Conservation (phyloP, 1,140 invertebrate species). For the Gryon sp. region DNA sequence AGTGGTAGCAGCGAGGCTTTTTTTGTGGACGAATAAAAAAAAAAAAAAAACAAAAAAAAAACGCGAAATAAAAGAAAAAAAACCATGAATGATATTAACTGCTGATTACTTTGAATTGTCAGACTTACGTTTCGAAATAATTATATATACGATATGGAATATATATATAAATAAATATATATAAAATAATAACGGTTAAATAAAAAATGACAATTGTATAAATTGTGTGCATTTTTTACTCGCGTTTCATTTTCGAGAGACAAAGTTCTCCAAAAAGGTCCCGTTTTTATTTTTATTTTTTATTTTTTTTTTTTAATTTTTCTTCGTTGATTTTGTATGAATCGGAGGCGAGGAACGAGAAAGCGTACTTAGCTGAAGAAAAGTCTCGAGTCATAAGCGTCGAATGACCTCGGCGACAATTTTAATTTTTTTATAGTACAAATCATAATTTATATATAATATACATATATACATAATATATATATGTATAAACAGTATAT, state of each 20-base stretch:
- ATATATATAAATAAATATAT: background rate
- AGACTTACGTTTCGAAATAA: slow-evolving; percentile 27
- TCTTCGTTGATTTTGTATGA: slow-evolving; percentile 12
- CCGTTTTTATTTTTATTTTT: too few relatives aligned
- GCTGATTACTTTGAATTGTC: slow-evolving; percentile 9
- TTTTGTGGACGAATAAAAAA: slow-evolving; percentile 52
- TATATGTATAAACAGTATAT: slow-evolving; percentile 70
- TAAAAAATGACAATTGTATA: slow-evolving; percentile 34
- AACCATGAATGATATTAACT: slow-evolving; percentile 29
- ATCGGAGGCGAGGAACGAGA: slow-evolving; percentile 12
- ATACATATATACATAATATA: slow-evolving; percentile 70
- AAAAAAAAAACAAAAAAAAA: too few relatives aligned
- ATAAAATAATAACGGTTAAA: background rate
- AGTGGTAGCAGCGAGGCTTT: slow-evolving; percentile 62
- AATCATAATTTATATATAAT: slow-evolving; percentile 77
- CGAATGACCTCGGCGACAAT: slow-evolving; percentile 64
- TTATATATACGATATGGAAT: slow-evolving; percentile 1
- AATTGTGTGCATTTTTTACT: slow-evolving; percentile 44
- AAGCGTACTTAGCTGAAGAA: slow-evolving; percentile 41
- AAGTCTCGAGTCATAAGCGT: slow-evolving; percentile 61
- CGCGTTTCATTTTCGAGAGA: background rate
- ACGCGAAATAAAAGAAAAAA: too few relatives aligned
- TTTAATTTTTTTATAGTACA: slow-evolving; percentile 78
- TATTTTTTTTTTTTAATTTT: slow-evolving; percentile 13
- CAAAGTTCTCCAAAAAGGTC: too few relatives aligned